These are phyloP conservation scores for Nannoperca obscura DNA, from an alignment of 2,797 vertebrate species.

Conservation along the genomic window DNA sequence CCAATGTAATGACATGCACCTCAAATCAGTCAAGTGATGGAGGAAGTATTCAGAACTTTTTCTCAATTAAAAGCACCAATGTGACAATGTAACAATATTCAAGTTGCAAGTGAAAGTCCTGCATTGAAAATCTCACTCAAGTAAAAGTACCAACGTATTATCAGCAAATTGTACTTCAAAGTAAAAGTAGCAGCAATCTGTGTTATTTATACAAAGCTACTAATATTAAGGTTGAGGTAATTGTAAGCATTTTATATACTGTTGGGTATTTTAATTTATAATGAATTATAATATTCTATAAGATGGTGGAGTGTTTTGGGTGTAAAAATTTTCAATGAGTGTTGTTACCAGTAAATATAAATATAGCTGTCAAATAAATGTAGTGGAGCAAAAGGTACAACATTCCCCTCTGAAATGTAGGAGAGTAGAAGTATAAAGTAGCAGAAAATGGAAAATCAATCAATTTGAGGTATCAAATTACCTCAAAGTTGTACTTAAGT, in stretches of 20 bases:
- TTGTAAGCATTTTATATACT: no score
- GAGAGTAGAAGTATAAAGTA: background rate
- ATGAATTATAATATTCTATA: background rate
- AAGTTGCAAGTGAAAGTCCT: background rate
- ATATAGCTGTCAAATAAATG: background rate
- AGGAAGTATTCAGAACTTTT: background rate
- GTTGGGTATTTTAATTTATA: background rate
- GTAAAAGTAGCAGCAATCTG: no score
- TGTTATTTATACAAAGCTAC: no score
- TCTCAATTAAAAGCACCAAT: background rate
- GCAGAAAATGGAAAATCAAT: no score
- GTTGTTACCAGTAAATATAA: background rate
- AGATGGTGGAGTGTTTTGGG: background rate
- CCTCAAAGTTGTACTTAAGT: background rate
- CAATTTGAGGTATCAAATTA: no score
- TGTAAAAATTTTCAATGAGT: background rate
- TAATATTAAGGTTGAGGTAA: background rate
- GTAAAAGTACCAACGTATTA: background rate
- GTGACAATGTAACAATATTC: background rate
- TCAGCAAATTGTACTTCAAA: background rate
- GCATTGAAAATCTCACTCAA: background rate
- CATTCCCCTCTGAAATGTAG: no score
- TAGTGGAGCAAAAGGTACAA: background rate
- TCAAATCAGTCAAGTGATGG: conserved; percentile 2
- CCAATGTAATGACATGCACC: conserved; percentile 3